Base-by-base conservation (phyloP, 2,797 vertebrate genomes). In the Typhlichthys eigenmanni region DNA sequence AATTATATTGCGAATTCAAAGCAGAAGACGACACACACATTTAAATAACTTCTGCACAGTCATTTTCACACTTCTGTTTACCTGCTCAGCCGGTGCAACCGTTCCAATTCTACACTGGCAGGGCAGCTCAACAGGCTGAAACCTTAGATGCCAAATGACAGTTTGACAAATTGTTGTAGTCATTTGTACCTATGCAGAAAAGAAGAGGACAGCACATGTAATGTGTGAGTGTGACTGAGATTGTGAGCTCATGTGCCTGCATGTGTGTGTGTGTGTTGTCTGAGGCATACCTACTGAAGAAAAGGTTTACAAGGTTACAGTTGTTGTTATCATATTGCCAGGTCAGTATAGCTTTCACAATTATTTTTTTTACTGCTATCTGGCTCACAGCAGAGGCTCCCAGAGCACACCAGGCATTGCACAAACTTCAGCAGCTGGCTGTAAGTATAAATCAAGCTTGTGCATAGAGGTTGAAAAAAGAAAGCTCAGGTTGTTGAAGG, bases 381-480 rank as follows among this genome's bases (percentile, higher is more conserved):
- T 8, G 19, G 45, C 53, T 57, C 58, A 64, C 46, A 47, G 50
- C 12, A 58, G 62, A 73, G 65, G 72, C 64, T 52, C 34, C 34
- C 34, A 38, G 34, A 58, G 14, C 78, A 74, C 50, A 64, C 58
- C 65, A 52, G 32, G 51, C 61, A 52, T 19, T 53, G 66, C 65
- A 55, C 64, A 64, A 53, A 14, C 72, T 29, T 60, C 10, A 13
- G 43, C 56, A 50, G 64, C 49, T 70, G 48, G 62, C 43, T 73
- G 48, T 82, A 85, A 87, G 88, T 75, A 87, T 82, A 66, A 65
- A 84, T 83, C 47, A 70, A 58, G 19, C 53, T 61, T 66, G 47
- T 78, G n/a, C 19, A 19, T 8, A 46, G 5, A 4, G 14, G 49
- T 5, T 55, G 46, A 64, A 12, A 51, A 14, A 16, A 14, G 14